Conservation (phyloP, 2,797 vertebrate species). For the Macropodus opercularis region DNA sequence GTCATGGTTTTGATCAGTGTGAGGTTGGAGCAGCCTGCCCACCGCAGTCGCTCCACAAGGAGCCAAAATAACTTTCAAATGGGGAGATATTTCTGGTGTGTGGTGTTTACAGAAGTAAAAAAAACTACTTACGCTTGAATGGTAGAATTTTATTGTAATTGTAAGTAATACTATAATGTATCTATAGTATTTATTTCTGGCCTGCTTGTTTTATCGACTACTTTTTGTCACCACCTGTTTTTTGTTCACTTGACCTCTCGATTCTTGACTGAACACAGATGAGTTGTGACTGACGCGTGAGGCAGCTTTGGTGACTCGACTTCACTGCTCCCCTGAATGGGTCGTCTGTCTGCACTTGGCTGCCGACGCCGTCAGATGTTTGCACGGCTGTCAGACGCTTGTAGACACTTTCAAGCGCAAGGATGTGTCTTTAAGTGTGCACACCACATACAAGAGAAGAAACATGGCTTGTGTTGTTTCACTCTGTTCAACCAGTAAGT, state of each 20-base stretch:
- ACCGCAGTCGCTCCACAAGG: constrained; percentile 8
- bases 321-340: constrained; percentile 53
- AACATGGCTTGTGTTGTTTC: constrained; percentile 12
- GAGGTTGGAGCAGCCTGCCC: constrained; percentile 6
- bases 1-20: constrained; percentile 41
- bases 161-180: too few species aligned
- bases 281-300: constrained; percentile 30
- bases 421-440: constrained; percentile 55
- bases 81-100: constrained; percentile 24
- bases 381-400: constrained; percentile 61
- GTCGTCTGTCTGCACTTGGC: constrained; percentile 63
- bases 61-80: constrained; percentile 34
- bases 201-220: not conserved
- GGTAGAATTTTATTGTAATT: too few species aligned
- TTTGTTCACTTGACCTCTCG: not conserved
- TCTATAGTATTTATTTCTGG: not conserved
- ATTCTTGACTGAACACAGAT: constrained; percentile 4
- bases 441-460: constrained; percentile 21
- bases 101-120: constrained; percentile 11
- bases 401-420: constrained; percentile 65
- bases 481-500: too few species aligned
- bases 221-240: too few species aligned
- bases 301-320: constrained; percentile 21
- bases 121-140: not conserved
- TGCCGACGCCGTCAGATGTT: constrained; percentile 65